Base-by-base conservation (phyloP, 2,797 vertebrate species). In the Todus mexicanus region DNA sequence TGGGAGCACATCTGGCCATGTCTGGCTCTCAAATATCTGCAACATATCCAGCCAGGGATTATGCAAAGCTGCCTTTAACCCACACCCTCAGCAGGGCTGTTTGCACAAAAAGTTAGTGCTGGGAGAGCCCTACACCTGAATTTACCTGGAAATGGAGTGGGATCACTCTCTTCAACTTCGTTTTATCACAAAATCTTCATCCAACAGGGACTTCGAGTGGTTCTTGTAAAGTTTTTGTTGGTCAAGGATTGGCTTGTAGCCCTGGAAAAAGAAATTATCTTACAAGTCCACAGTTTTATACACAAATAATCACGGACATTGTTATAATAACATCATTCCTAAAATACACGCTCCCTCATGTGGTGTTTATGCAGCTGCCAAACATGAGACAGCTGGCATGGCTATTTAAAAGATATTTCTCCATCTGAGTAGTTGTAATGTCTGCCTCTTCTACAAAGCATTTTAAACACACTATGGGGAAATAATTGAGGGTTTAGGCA, bases 131-230 rank as follows among this genome's bases (percentile, higher is more conserved):
- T 54, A 42, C 40, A 20, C 20, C 35, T n/a, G 13, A 35, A 10
- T 94, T 96, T 80, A 98, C 98, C 98, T 98, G 97, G 61, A 98
- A 84, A 66, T 97, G 96, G 20, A 98, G 98, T 5, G 96, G 82
- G 42, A 84, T 33, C 31, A 96, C 92, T 59, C 96, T 95, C 21
- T 97, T 98, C 77, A 98, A 97, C 42, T 98, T 98, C 98, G 98
- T 64, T 97, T 98, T 89, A 98, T 96, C 72, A 95, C 89, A 87
- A 98, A 98, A 89, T 98, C 97, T 37, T 98, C 98, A 12, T 98
- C 90, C n/a, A 98, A 96, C 19, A 97, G 51, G 8, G 97, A 97
- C 10, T 75, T 93, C 0, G 92, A 90, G 79, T 98, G 98, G 2
- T 73, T 93, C 22, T 97, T 96, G 72, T 98, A 98, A 68, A 93